These are phyloP conservation scores for Acanthornis magna DNA, from an alignment of 2,797 vertebrate genomes.

Conservation along the genomic window DNA sequence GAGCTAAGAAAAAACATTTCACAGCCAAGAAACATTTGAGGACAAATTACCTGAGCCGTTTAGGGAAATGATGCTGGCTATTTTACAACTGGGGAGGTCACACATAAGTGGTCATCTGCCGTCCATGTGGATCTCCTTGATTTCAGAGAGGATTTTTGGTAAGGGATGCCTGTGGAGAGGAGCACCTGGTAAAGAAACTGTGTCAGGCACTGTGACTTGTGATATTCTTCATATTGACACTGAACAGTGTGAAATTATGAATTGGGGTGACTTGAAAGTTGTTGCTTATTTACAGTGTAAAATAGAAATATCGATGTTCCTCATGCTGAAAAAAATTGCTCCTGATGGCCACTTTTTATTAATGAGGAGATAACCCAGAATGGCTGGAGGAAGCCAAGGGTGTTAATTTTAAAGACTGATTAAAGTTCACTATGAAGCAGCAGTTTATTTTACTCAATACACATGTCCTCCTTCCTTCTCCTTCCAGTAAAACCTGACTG, in stretches of 20 bases:
- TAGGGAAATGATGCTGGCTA: not conserved
- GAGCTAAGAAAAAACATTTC: not conserved
- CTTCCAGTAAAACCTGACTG: not conserved
- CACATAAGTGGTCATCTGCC: not conserved
- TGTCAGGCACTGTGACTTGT: not conserved
- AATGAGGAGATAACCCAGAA: not conserved
- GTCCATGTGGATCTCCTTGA: not conserved
- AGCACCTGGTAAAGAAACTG: not conserved
- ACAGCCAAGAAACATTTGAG: not conserved
- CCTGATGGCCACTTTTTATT: not conserved
- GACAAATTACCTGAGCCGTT: not conserved
- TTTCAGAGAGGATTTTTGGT: not conserved
- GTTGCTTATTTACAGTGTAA: not conserved
- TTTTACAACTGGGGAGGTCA: not conserved
- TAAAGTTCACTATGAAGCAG: not conserved
- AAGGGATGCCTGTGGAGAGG: not conserved
- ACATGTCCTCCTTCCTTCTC: not conserved
- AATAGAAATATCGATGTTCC: not conserved
- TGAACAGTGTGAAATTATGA: not conserved
- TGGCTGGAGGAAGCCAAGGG: not conserved
- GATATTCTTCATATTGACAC: not conserved
- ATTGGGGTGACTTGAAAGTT: accelerated
- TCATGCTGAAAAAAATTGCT: not conserved
- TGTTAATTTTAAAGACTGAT: not conserved
- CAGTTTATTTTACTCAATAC: not conserved